A percentile compares a stretch with the other conserved stretches of the same genome.
Evolutionary conservation across 1,140 invertebrate genomes (phyloP).

Genomic region (Eupristina koningsbergeri): DNA sequence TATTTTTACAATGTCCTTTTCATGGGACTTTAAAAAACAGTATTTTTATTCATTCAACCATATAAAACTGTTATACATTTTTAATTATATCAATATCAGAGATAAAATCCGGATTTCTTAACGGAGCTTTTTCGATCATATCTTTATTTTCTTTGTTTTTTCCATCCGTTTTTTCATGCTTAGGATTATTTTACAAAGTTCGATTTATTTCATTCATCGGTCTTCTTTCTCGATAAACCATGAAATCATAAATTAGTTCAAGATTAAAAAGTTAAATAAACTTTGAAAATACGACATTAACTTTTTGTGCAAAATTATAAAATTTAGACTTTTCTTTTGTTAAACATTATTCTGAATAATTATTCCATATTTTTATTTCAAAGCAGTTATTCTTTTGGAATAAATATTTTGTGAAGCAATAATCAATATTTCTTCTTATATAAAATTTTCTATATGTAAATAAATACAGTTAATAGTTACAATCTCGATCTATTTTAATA

Average conservation of each 20-base stretch:
- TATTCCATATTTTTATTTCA: no score
- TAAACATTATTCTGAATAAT: no score
- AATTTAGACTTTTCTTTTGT: no score
- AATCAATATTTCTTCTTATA: no score
- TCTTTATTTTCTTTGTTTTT: slow-evolving; percentile 12
- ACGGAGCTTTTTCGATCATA: background rate
- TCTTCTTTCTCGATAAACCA: slow-evolving; percentile 23
- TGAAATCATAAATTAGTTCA: slow-evolving; percentile 51
- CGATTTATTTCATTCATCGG: slow-evolving; percentile 33
- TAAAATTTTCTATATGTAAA: no score
- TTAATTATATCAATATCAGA: background rate
- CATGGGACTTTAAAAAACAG: no score
- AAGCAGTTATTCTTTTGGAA: no score
- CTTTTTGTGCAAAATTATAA: no score
- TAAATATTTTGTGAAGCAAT: no score
- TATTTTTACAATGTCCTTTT: no score
- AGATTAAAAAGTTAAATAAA: slow-evolving; percentile 28
- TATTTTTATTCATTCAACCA: slow-evolving; percentile 8
- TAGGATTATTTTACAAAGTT: slow-evolving; percentile 1
- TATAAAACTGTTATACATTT: background rate
- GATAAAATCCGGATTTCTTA: slow-evolving; percentile 15
- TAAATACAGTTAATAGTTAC: no score
- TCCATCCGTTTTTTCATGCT: background rate
- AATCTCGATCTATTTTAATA: no score
- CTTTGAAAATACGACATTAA: background rate